A percentile compares a stretch with the other conserved stretches of the same genome.
These are phyloP conservation scores for Accipiter virgatus DNA, from an alignment of 2,113 vertebrate genomes.

Conservation along the genomic window DNA sequence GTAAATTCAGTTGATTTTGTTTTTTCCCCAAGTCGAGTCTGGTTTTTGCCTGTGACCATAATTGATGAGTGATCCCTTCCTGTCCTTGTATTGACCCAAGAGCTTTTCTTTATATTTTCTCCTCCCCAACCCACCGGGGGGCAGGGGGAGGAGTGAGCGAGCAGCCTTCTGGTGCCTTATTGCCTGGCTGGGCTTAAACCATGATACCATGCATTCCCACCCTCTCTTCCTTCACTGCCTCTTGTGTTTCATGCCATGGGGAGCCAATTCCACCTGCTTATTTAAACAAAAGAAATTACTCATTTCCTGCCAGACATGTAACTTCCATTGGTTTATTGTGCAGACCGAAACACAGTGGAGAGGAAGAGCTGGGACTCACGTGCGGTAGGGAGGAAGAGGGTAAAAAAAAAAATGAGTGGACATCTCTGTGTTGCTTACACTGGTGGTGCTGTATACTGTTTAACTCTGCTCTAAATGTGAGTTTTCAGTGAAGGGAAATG, in stretches of 20 bases:
- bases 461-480: background rate
- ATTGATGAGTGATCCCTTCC: too few species aligned
- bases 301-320: background rate
- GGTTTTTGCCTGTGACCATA: too few species aligned
- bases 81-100: too few species aligned
- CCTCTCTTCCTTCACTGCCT: background rate
- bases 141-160: too few species aligned
- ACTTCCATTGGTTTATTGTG: background rate
- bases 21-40: too few species aligned
- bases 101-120: too few species aligned
- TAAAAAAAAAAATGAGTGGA: background rate
- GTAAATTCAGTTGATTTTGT: too few species aligned
- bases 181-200: too few species aligned
- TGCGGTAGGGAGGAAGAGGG: background rate
- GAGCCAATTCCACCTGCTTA: background rate
- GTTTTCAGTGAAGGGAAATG: background rate
- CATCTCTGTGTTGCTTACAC: background rate
- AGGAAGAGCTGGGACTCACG: background rate
- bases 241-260: background rate
- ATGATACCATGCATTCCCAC: background rate
- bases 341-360: background rate
- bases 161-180: too few species aligned
- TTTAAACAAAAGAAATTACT: background rate
- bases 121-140: too few species aligned
- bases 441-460: background rate